phyloP scores from a whole-genome alignment of 92 coral and sea anemone species.

The Porites cylindrica region DNA sequence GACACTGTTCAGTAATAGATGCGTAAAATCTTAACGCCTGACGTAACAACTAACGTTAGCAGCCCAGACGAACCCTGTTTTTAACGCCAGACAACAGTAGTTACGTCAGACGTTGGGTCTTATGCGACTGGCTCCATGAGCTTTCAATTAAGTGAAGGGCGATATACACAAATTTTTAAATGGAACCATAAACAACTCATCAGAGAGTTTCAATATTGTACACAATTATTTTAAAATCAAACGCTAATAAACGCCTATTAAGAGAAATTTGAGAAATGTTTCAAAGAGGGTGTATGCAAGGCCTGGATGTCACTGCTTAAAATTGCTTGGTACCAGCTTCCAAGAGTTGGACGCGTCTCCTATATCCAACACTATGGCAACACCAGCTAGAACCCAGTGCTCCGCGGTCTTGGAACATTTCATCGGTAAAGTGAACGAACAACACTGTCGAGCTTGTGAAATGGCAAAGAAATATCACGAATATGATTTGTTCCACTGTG shows the following conservation, averaged over 20 bases:
- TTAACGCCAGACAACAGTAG: too few relatives aligned
- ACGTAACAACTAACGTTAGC: too few relatives aligned
- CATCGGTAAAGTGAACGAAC: conserved; percentile 82
- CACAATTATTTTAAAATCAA: too few relatives aligned
- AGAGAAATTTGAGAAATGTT: background rate
- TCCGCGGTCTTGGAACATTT: conserved; percentile 77
- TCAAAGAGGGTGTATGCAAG: background rate
- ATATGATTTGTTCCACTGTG: too few relatives aligned
- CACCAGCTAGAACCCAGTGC: conserved; percentile 80
- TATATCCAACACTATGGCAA: conserved; percentile 89
- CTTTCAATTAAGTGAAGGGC: background rate
- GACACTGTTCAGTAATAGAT: too few relatives aligned
- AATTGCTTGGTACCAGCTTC: conserved; percentile 74
- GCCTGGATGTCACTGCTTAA: conserved; percentile 20
- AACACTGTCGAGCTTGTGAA: conserved; percentile 84
- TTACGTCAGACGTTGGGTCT: too few relatives aligned
- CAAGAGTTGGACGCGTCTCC: conserved; percentile 86
- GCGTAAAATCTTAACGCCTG: too few relatives aligned
- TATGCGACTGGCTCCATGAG: too few relatives aligned
- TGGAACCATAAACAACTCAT: background rate
- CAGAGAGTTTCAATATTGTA: too few relatives aligned
- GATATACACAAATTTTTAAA: background rate
- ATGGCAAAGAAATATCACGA: background rate
- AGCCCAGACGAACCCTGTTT: too few relatives aligned
- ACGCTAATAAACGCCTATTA: too few relatives aligned